A percentile compares a stretch with the other conserved stretches of the same genome.
Evolutionary conservation across 2,113 vertebrate genomes (phyloP).

Genomic region (Antechinus flavipes): DNA sequence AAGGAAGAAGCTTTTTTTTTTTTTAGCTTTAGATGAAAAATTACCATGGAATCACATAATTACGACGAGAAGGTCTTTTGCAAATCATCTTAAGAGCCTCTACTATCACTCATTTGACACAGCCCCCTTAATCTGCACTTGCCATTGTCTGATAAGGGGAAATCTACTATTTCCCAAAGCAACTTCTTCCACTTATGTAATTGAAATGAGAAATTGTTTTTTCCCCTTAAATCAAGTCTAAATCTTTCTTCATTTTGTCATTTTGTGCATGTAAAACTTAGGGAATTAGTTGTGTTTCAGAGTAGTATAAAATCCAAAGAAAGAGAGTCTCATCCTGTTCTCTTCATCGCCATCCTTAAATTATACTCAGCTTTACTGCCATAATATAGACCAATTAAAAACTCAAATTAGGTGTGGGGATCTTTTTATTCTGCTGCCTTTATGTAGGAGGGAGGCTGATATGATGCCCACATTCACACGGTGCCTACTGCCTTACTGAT

Average conservation of each 20-base stretch:
- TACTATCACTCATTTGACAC: not conserved
- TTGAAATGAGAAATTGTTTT: not conserved
- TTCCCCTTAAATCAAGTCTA: not conserved
- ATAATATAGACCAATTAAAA: not conserved
- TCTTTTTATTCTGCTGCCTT: not conserved
- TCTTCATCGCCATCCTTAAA: not conserved
- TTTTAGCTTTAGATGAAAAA: not conserved
- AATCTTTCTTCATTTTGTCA: not conserved
- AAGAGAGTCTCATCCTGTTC: not conserved
- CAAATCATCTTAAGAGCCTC: not conserved
- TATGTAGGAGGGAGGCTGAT: not conserved
- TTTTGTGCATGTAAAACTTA: not conserved
- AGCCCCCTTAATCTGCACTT: not conserved
- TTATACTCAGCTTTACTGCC: not conserved
- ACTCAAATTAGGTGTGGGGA: not conserved
- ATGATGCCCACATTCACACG: not conserved
- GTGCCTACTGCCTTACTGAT: not conserved
- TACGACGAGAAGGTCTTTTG: not conserved
- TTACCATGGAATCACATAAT: not conserved
- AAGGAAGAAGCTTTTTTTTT: not conserved
- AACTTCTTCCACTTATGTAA: not conserved
- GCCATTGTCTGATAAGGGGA: not conserved
- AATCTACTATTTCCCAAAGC: not conserved
- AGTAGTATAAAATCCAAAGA: not conserved
- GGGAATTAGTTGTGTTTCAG: not conserved